Evolutionary conservation across 2,797 vertebrate species (phyloP).

Genomic region (Channallabes apus): DNA sequence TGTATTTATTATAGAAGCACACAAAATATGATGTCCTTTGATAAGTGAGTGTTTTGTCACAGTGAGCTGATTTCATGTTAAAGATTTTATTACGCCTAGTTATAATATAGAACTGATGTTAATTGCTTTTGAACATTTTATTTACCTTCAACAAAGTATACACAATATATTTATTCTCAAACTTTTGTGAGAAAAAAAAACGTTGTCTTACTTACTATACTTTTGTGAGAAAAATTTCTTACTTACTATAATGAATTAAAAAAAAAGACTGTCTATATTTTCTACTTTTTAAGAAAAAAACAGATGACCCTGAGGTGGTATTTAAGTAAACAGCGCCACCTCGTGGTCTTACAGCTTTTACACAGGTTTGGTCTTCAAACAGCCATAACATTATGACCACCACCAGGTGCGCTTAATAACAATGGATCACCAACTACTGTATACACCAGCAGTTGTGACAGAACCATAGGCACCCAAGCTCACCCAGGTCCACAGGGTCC

Average conservation of each 20-base stretch:
- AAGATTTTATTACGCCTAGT: neutral
- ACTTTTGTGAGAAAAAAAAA: neutral
- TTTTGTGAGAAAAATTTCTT: neutral
- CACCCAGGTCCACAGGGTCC: too few species aligned
- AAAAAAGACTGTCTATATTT: neutral
- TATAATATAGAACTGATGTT: neutral
- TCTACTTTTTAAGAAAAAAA: neutral
- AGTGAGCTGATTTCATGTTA: neutral
- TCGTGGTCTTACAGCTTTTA: neutral
- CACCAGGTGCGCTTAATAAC: too few species aligned
- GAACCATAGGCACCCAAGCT: too few species aligned
- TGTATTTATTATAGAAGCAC: neutral
- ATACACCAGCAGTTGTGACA: too few species aligned
- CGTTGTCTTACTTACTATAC: neutral
- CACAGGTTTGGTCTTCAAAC: neutral
- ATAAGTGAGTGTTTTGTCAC: neutral
- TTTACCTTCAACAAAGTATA: neutral
- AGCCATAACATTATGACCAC: too few species aligned
- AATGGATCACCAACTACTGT: too few species aligned
- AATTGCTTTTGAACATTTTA: neutral
- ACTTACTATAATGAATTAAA: neutral
- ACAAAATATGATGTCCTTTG: neutral
- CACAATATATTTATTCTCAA: neutral
- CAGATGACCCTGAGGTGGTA: neutral
- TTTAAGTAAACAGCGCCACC: constrained; percentile 15